These are phyloP conservation scores for Leptoclinus maculatus DNA, from an alignment of 2,797 vertebrate genomes.

Conservation along the genomic window DNA sequence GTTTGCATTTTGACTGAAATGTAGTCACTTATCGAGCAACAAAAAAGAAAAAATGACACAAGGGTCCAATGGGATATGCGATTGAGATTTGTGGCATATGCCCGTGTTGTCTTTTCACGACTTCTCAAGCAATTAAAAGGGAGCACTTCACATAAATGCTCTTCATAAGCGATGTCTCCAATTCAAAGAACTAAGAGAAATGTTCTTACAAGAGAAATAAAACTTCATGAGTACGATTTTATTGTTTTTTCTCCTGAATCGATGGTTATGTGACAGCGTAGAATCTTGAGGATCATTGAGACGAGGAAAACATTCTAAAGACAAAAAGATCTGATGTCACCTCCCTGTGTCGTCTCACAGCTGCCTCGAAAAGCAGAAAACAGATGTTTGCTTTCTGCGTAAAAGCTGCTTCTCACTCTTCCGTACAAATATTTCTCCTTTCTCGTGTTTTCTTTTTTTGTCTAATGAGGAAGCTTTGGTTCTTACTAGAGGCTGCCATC, in stretches of 20 bases:
- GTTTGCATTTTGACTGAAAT: slow-evolving; percentile 47
- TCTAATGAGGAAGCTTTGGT: slow-evolving; percentile 55
- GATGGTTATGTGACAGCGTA: slow-evolving; percentile 1
- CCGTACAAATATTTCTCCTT: slow-evolving; percentile 30
- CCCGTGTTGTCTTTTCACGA: not conserved
- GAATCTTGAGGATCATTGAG: slow-evolving; percentile 35
- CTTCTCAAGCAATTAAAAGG: slow-evolving; percentile 4
- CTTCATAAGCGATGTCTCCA: not conserved
- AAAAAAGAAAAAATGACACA: not conserved
- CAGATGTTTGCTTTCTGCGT: slow-evolving; percentile 47
- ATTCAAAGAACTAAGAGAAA: not conserved
- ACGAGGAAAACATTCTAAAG: not conserved
- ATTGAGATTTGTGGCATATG: slow-evolving; percentile 29
- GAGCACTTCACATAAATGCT: not conserved
- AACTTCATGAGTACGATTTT: slow-evolving; percentile 7
- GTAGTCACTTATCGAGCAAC: not conserved
- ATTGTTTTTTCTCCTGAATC: not conserved
- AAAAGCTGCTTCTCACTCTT: slow-evolving; percentile 33
- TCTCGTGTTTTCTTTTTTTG: slow-evolving; percentile 18
- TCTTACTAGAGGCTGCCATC: slow-evolving; percentile 43
- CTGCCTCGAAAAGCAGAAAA: slow-evolving; percentile 40
- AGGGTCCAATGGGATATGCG: not conserved
- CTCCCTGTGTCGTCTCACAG: slow-evolving; percentile 26
- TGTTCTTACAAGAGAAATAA: slow-evolving; percentile 14
- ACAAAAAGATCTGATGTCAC: slow-evolving; percentile 23